phyloP scores from a whole-genome alignment of 2,797 vertebrate species.

The Enteromius unitaeniatus region DNA sequence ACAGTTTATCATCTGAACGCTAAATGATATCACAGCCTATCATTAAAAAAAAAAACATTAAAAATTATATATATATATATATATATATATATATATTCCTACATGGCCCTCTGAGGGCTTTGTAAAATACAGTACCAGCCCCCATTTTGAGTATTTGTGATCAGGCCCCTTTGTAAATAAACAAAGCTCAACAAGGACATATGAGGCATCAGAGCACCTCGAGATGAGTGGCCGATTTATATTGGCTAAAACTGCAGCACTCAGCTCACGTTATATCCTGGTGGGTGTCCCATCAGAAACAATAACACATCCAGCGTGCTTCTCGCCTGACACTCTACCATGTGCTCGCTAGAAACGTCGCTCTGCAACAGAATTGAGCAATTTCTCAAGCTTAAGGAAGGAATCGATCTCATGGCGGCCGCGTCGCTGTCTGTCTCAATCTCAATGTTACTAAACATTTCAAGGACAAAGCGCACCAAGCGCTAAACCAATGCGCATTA shows the following conservation, averaged over 20 bases:
- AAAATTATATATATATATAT: no score
- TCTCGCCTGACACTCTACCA: constrained; percentile 48
- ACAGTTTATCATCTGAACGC: background rate
- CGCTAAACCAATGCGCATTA: constrained; percentile 44
- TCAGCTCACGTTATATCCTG: constrained; percentile 46
- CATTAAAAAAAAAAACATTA: no score
- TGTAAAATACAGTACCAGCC: background rate
- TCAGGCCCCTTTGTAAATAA: constrained; percentile 27
- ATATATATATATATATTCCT: background rate
- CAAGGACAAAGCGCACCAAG: constrained; percentile 61
- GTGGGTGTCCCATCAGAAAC: constrained; percentile 50
- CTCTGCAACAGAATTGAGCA: constrained; percentile 48
- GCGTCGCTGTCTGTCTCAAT: constrained; percentile 56
- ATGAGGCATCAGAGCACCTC: constrained; percentile 23
- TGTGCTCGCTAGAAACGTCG: constrained; percentile 59
- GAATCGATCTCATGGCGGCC: constrained; percentile 60
- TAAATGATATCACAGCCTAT: background rate
- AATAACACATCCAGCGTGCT: constrained; percentile 48
- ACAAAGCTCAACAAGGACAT: constrained; percentile 44
- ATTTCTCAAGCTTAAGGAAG: constrained; percentile 52
- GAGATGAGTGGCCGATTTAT: constrained; percentile 51
- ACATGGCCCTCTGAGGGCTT: background rate
- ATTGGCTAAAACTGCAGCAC: constrained; percentile 48
- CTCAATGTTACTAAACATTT: constrained; percentile 58
- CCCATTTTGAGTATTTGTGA: constrained; percentile 11